These are phyloP conservation scores for Hippolais icterina DNA, from an alignment of 2,113 vertebrate species.

Conservation along the genomic window DNA sequence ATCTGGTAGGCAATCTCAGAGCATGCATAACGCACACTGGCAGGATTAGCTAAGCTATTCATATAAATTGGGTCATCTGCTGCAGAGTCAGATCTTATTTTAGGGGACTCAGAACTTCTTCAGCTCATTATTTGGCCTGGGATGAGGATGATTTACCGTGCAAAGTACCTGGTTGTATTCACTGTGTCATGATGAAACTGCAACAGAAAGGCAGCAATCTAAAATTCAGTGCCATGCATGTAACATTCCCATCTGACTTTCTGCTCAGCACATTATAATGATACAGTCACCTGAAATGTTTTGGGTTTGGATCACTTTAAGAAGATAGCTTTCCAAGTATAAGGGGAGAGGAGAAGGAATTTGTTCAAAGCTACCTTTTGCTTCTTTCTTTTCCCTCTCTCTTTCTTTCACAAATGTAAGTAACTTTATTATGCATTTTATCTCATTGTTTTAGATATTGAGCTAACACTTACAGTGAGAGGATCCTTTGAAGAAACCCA, in stretches of 20 bases:
- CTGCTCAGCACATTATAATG: background rate
- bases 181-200: background rate
- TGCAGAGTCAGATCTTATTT: background rate
- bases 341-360: background rate
- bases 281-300: background rate
- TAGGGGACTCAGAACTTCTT: background rate
- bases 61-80: background rate
- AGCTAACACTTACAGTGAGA: constrained; percentile 71
- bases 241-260: background rate
- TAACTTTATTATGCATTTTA: background rate
- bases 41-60: background rate
- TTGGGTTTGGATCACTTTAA: background rate
- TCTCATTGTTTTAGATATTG: constrained; percentile 52
- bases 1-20: constrained; percentile 55
- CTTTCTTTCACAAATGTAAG: background rate
- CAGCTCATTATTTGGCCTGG: background rate
- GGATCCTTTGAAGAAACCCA: constrained; percentile 78
- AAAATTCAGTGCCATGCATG: background rate
- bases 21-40: background rate
- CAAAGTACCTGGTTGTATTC: background rate
- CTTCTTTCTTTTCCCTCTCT: background rate
- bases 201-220: background rate
- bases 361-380: background rate
- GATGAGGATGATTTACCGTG: background rate
- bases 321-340: background rate